Evolutionary conservation across 2,888 invertebrate genomes (phyloP), one percentile per base, ranked within the genome.

Genomic region (Petrolisthes cinctipes): DNA sequence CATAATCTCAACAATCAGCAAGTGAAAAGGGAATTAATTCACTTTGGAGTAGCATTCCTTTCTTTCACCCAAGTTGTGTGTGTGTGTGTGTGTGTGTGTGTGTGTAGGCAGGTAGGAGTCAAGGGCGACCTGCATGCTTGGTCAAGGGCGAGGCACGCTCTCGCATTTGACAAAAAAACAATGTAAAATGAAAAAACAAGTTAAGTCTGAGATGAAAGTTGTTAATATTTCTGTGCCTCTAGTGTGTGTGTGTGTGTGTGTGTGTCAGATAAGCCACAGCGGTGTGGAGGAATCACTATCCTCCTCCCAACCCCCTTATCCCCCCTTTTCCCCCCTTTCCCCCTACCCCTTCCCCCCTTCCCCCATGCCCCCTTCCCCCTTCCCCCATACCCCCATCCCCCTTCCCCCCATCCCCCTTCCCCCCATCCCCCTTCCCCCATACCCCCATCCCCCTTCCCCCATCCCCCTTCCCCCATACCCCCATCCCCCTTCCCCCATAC

Each of bases 351-450:
- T n/a, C n/a, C 9, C 14, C 66, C 66, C 71, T 71, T 23, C n/a
- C 17, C n/a, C 71, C 71, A 6, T 14, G 71, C 14, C 23, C 71
- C 9, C 20, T 73, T 37, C 37, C 20, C 23, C 73, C 37, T 37
- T 73, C 73, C 37, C 73, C 37, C 73, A 7, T 37, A 23, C 76
- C 51, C 76, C 51, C 23, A 17, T 51, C 17, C 51, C 51, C 76
- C 14, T 11, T 76, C 76, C 51, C 76, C 51, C 76, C 51, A 23
- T 76, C 76, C 51, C 76, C 51, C 76, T 76, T 51, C 51, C 76
- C 51, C 76, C 51, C 76, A 51, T 51, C 51, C 76, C 51, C 76
- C 14, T 14, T 76, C 76, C 51, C 76, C 51, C 76, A 51, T 51
- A 51, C 76, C 17, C 20, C 17, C 75, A 9, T 17, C n/a, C 37